Percentiles rank a stretch among this genome's conserved stretches.
Evolutionary conservation across 2,113 vertebrate genomes (phyloP).

Genomic region (Seriola dumerili): DNA sequence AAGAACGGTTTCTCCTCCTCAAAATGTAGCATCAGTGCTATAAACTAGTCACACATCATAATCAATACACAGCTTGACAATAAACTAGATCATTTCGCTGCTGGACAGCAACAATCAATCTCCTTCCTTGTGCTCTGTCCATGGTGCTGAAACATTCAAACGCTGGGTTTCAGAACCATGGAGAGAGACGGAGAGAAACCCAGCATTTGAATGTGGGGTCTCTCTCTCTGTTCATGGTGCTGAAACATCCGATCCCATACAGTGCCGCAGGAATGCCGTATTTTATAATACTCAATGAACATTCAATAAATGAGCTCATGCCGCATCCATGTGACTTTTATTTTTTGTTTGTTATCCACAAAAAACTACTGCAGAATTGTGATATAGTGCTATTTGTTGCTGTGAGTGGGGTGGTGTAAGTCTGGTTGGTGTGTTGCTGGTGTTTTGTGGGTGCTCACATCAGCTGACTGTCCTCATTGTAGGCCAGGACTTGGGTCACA

Average conservation of each 20-base stretch:
- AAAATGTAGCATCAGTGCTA: not conserved
- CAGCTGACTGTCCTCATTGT: conserved; percentile 91
- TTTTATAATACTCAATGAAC: too few relatives aligned
- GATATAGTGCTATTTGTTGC: not conserved
- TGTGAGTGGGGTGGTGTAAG: not conserved
- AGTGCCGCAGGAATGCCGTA: too few relatives aligned
- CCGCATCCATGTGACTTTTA: not conserved
- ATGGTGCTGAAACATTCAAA: not conserved
- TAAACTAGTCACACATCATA: not conserved
- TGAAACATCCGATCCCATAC: conserved; percentile 1
- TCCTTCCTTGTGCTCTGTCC: not conserved
- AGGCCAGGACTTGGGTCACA: conserved; percentile 93
- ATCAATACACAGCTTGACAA: not conserved
- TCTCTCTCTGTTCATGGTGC: conserved; percentile 20
- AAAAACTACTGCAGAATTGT: not conserved
- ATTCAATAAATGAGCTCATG: not conserved
- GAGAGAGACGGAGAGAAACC: not conserved
- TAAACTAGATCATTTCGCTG: not conserved
- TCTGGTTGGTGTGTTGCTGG: not conserved
- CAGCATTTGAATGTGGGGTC: not conserved
- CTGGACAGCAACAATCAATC: not conserved
- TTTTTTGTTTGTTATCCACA: not conserved
- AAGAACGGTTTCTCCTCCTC: not conserved
- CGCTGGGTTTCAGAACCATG: not conserved
- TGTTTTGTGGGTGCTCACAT: conserved; percentile 87